Evolutionary conservation across 1,140 invertebrate genomes (phyloP), one percentile per base, ranked within the genome.

Genomic region (Orchestia grillus): DNA sequence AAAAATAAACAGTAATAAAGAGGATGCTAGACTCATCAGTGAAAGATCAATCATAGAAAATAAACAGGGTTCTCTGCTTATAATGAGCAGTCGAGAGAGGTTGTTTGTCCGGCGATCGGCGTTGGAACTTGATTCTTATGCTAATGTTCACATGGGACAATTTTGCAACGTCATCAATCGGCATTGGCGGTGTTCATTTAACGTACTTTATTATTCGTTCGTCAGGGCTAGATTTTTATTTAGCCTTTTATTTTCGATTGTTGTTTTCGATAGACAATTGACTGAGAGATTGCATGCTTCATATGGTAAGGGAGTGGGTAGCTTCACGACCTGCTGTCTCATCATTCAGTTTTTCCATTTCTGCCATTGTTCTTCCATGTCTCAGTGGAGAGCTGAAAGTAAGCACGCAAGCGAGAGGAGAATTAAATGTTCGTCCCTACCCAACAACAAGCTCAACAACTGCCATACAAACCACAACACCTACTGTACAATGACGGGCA

Each of bases 251-350:
- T 47, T 94, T 94, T 45, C 41, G 41, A 44, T 94, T 94, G 92
- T 94, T 94, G 92, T 94, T 94, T 94, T 47, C 44, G 92, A 94
- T 94, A 94, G 92, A 94, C 92, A 94, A 94, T 94, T 94, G 92
- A 94, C 92, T 44, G 92, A 94, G 92, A 94, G 44, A 94, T 94
- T 94, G 92, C 44, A 44, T n/a, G 44, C 44, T 94, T 94, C 92
- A 94, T 94, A 45, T 44, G 92, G 88, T 41, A 90, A 90, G 88
- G 88, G 88, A 90, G 47, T 41, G 41, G n/a, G 43, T 44, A 44
- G 88, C 41, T 90, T 90, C 88, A 90, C 4, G 41, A 90, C 41
- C 4, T 43, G 88, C 88, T 42, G n/a, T 44, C n/a, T 90, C 88
- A 90, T 90, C 88, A 44, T 90, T 41, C 88, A 41, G 11, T 90